phyloP scores from a whole-genome alignment of 2,888 invertebrate species.

The Zonitis immaculata region DNA sequence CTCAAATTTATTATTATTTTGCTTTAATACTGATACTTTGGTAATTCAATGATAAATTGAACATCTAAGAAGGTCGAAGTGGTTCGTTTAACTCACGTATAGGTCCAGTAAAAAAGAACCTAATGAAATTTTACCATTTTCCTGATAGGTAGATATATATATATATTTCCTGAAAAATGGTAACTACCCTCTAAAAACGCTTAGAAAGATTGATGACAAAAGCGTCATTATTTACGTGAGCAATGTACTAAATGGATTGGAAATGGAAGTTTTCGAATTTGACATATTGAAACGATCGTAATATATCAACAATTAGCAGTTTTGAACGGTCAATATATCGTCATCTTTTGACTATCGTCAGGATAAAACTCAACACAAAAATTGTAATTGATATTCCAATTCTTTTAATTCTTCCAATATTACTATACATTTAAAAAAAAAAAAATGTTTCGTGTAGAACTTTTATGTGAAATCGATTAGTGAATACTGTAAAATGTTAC shows the following conservation, averaged over 20 bases:
- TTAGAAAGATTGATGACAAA: slow-evolving; percentile 6
- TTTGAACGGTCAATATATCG: slow-evolving; percentile 2
- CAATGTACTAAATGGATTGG: slow-evolving; percentile 5
- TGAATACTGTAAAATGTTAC: neutral
- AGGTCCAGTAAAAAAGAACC: too few relatives aligned
- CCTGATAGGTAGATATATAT: neutral
- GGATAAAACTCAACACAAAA: neutral
- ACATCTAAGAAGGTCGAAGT: too few relatives aligned
- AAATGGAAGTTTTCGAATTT: slow-evolving; percentile 5
- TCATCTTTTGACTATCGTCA: neutral
- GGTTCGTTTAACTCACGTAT: too few relatives aligned
- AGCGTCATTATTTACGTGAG: slow-evolving; percentile 6
- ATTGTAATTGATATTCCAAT: too few relatives aligned
- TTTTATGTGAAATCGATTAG: neutral
- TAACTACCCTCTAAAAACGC: neutral
- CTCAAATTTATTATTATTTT: too few relatives aligned
- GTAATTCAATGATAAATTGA: too few relatives aligned
- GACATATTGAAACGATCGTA: slow-evolving; percentile 6
- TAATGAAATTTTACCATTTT: too few relatives aligned
- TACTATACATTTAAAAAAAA: too few relatives aligned
- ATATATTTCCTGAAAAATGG: neutral
- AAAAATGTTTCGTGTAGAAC: too few relatives aligned
- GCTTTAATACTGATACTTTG: too few relatives aligned
- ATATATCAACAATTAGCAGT: slow-evolving; percentile 4
- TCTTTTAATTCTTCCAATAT: too few relatives aligned